A percentile compares a stretch with the other conserved stretches of the same genome.
Conservation (phyloP, 2,797 vertebrate genomes). For the Coranthus polyacanthus region DNA sequence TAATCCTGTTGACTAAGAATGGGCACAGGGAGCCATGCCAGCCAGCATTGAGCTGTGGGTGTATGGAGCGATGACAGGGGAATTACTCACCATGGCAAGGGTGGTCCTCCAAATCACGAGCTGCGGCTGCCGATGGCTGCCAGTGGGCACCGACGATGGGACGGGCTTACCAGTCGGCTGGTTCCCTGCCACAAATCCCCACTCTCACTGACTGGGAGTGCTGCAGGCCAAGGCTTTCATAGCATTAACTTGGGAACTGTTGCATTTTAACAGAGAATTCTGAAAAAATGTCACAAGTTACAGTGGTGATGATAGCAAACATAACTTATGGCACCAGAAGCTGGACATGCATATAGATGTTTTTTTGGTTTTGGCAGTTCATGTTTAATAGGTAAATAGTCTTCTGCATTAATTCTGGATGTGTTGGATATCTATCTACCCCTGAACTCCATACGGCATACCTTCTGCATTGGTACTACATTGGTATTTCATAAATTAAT, state of each 20-base stretch:
- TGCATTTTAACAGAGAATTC: constrained; percentile 30
- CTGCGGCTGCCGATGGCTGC: constrained; percentile 57
- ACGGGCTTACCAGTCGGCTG: constrained; percentile 49
- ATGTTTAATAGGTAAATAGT: no score
- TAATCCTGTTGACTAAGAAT: constrained; percentile 90
- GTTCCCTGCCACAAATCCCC: constrained; percentile 55
- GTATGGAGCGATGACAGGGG: constrained; percentile 73
- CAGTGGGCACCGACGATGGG: constrained; percentile 71
- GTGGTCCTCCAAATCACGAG: constrained; percentile 75
- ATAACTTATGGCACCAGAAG: not conserved
- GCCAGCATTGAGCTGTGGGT: constrained; percentile 74
- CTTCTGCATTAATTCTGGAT: no score
- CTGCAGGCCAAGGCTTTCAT: constrained; percentile 42
- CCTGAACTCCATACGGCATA: no score
- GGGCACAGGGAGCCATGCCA: constrained; percentile 84
- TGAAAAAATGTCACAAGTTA: constrained; percentile 24
- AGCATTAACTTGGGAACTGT: constrained; percentile 20
- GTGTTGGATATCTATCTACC: not conserved
- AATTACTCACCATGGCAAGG: constrained; percentile 81
- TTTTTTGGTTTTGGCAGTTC: no score
- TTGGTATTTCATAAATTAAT: no score
- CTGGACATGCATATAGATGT: no score
- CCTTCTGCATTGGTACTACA: no score
- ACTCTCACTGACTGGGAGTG: constrained; percentile 54
- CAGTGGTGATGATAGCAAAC: no score